Base-by-base conservation (phyloP, 2,797 vertebrate species). In the Dipus sagitta region DNA sequence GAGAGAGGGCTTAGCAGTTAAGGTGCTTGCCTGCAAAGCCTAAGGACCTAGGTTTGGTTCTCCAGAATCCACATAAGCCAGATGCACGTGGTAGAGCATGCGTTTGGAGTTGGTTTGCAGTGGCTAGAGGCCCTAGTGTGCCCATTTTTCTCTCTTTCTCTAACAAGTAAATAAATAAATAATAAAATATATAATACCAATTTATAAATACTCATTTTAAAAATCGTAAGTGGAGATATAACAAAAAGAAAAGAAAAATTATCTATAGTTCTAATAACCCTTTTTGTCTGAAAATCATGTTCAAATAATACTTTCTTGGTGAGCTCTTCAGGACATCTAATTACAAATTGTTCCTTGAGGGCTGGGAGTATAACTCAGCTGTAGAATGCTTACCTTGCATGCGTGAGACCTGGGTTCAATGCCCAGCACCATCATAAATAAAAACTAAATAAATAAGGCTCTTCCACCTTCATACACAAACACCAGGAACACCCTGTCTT, bases 131-230 rank as follows among this genome's bases (percentile, higher is more conserved):
- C 38, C 38, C 38, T 38, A 38, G 38, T 38, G 6, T 38, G 38
- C 38, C 38, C 38, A 38, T 38, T 38, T 38, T 38, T 38, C 38
- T 38, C 38, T 38, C 38, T 38, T 38, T 38, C 38, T 38, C 38
- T 38, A 38, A 38, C 6, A 38, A 38, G 6, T 38, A 38, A 38
- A 38, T 38, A 38, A 38, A 38, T 38, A 38, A 38, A 38, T 38
- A 38, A 38, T 38, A 38, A 38, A 38, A 32, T 67, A 84, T 32
- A 80, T 47, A 88, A 88, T 86, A 54, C 82, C 32, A 87, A 28
- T 74, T 86, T 92, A 6, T 64, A 92, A 92, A 76, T 83, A 68
- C 34, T 67, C 6, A 52, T 70, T 93, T 93, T 13, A 88, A 80
- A 96, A 88, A 80, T 83, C 26, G 71, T 52, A 78, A 91, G 91